Conservation (phyloP, 2,888 invertebrate species). For the Cataglyphis cursor region DNA sequence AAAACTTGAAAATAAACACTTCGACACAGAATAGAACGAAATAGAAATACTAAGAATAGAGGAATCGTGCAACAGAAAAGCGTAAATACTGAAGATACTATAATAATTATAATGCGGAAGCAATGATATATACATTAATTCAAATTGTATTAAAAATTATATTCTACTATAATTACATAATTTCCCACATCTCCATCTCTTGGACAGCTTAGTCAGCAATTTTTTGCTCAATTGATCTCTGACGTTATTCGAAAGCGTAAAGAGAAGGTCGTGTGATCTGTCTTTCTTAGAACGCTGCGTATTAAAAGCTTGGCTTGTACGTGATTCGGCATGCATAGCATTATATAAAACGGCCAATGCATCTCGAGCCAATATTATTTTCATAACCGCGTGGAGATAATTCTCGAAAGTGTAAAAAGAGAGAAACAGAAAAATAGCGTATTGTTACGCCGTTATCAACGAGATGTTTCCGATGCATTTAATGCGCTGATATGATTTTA, state of each 20-base stretch:
- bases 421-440: neutral
- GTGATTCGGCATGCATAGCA: constrained; percentile 23
- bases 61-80: neutral
- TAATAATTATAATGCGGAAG: neutral
- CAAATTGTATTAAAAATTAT: neutral
- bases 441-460: no score
- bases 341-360: constrained; percentile 34
- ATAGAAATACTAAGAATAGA: neutral
- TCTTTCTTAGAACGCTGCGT: constrained; percentile 45
- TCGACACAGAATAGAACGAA: no score
- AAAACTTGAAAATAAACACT: neutral
- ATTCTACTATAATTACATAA: constrained; percentile 9
- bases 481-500: neutral
- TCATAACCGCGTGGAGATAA: neutral
- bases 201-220: neutral
- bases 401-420: neutral
- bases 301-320: constrained; percentile 47
- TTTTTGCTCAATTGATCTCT: constrained; percentile 42
- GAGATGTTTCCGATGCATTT: neutral
- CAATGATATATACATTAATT: neutral
- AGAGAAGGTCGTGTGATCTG: neutral
- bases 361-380: constrained; percentile 57
- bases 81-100: no score
- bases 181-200: neutral
- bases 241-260: constrained; percentile 23